phyloP scores from a whole-genome alignment of 1,140 invertebrate genomes.

The Drosophila watanabei region DNA sequence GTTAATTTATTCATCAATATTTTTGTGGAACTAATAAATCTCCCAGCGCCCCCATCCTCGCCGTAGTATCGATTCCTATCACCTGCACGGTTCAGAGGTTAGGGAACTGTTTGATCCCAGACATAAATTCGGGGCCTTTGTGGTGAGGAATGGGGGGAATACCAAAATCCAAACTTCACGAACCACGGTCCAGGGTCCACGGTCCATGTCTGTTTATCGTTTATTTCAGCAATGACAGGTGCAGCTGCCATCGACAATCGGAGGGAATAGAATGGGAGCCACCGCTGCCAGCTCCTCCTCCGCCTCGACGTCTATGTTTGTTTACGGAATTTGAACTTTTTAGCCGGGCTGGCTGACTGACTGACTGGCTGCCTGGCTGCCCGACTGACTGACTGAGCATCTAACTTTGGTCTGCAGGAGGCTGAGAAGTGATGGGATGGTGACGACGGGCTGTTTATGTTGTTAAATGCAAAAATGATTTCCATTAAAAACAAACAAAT shows the following conservation, averaged over 20 bases:
- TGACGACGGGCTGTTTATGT: conserved; percentile 72
- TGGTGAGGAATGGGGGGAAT: conserved; percentile 24
- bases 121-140: conserved; percentile 67
- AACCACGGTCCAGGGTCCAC: conserved; percentile 1
- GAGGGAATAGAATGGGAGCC: conserved; percentile 43
- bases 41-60: conserved; percentile 30
- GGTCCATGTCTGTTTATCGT: conserved; percentile 68
- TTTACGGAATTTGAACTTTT: conserved; percentile 81
- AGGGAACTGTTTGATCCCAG: conserved; percentile 63
- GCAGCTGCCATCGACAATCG: conserved; percentile 71
- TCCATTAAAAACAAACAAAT: conserved; percentile 78
- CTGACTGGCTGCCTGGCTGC: conserved; percentile 1
- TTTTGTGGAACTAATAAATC: conserved; percentile 59
- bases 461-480: conserved; percentile 84
- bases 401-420: conserved; percentile 40
- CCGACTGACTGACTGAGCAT: conserved; percentile 38
- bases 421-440: conserved; percentile 13
- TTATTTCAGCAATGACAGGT: conserved; percentile 78
- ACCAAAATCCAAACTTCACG: background rate
- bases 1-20: conserved; percentile 62
- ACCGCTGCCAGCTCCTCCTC: background rate
- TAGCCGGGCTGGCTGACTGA: conserved; percentile 41
- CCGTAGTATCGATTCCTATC: conserved; percentile 54
- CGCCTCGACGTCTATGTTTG: conserved; percentile 47
- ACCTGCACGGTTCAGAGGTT: conserved; percentile 66